Conservation (phyloP, 23 tunicate genomes). For the Styela plicata region DNA sequence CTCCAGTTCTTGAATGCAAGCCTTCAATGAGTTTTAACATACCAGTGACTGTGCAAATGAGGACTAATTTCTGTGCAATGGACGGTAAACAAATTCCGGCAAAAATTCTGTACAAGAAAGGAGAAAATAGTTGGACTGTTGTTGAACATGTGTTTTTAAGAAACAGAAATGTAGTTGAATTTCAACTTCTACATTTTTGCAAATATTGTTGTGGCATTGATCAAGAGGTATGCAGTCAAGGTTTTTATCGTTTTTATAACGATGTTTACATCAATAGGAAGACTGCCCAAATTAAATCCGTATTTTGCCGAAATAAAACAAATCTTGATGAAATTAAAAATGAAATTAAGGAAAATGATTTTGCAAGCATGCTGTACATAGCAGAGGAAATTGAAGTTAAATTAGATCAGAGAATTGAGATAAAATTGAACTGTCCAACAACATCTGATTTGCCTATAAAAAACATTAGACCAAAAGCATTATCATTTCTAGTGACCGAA, state of each 20-base stretch:
- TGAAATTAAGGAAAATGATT: neutral
- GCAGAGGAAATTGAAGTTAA: neutral
- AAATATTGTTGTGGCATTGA: neutral
- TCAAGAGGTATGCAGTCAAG: neutral
- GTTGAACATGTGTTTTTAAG: neutral
- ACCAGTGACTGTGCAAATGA: neutral
- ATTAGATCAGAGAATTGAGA: neutral
- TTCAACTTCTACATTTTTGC: neutral
- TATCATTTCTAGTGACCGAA: neutral
- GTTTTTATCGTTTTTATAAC: neutral
- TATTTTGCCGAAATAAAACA: neutral
- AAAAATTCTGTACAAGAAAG: neutral
- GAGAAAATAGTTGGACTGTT: neutral
- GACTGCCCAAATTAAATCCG: neutral
- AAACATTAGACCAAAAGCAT: neutral
- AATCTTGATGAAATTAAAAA: neutral
- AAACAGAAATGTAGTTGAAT: neutral
- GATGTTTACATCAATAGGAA: neutral
- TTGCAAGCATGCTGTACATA: neutral
- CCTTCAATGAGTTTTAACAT: neutral
- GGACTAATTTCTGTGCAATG: neutral
- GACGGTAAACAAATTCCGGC: neutral
- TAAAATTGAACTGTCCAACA: neutral
- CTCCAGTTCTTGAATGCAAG: neutral
- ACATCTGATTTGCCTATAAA: neutral